phyloP scores from a whole-genome alignment of 2,797 vertebrate genomes.

The Gymnocypris eckloni region DNA sequence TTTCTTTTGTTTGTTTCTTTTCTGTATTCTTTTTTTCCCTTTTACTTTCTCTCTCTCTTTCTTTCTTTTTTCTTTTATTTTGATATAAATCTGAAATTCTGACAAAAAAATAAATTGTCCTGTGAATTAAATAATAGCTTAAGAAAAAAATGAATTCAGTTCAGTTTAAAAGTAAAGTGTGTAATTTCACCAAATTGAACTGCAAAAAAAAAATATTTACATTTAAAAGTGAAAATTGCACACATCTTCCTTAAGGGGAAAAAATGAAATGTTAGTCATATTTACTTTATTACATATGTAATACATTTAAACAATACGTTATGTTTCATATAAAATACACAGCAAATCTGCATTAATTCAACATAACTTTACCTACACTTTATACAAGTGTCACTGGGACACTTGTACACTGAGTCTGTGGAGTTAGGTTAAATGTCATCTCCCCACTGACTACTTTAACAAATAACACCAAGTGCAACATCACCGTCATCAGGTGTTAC shows the following conservation, averaged over 20 bases:
- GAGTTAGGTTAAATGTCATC: neutral
- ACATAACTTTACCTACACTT: neutral
- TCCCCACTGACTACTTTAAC: constrained; percentile 17
- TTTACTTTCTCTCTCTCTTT: neutral
- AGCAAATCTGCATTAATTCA: neutral
- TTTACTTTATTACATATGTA: neutral
- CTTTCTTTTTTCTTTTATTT: neutral
- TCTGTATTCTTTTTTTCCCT: neutral
- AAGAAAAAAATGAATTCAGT: neutral
- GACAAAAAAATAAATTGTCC: neutral
- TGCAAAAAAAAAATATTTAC: neutral
- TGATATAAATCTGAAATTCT: neutral
- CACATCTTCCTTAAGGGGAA: too few relatives aligned
- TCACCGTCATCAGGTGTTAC: neutral
- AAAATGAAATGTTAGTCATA: neutral
- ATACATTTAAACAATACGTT: neutral
- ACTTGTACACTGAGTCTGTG: neutral
- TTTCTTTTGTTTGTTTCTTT: neutral
- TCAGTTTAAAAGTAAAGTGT: neutral
- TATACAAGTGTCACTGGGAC: neutral
- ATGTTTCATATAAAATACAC: neutral
- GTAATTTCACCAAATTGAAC: neutral
- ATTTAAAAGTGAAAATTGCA: neutral
- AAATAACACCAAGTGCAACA: neutral
- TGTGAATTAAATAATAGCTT: neutral